Percentiles rank a stretch among this genome's conserved stretches.
phyloP scores from a whole-genome alignment of 2,113 vertebrate genomes.

The Muscicapa adusta region DNA sequence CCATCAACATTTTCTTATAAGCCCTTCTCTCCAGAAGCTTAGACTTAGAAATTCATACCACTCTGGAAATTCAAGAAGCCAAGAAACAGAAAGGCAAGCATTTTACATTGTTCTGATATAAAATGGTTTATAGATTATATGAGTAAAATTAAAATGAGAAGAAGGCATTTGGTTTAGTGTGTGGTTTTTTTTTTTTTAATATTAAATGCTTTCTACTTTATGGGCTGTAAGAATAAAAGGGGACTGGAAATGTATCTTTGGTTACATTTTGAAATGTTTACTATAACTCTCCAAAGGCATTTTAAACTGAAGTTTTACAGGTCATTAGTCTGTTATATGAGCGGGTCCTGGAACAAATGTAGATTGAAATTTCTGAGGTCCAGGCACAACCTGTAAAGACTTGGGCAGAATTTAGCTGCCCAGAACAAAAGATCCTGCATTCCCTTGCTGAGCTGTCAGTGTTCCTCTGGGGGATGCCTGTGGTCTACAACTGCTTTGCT shows the following conservation, averaged over 20 bases:
- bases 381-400: not conserved
- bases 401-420: not conserved
- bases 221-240: not conserved
- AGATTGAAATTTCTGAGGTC: not conserved
- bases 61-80: not conserved
- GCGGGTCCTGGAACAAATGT: not conserved
- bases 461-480: not conserved
- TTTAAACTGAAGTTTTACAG: constrained; percentile 19
- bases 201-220: constrained; percentile 16
- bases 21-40: not conserved
- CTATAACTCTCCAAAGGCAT: not conserved
- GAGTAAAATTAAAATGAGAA: constrained; percentile 7
- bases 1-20: not conserved
- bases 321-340: not conserved
- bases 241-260: constrained; percentile 8
- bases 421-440: not conserved
- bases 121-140: not conserved
- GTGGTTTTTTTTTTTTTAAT: not conserved
- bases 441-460: not conserved
- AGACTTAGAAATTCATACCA: not conserved
- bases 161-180: not conserved
- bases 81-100: not conserved
- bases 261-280: not conserved
- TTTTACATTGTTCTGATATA: not conserved
- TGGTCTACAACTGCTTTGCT: not conserved